Evolutionary conservation across 2,888 invertebrate genomes (phyloP), one percentile per base, ranked within the genome.

Genomic region (Thymelicus sylvestris): DNA sequence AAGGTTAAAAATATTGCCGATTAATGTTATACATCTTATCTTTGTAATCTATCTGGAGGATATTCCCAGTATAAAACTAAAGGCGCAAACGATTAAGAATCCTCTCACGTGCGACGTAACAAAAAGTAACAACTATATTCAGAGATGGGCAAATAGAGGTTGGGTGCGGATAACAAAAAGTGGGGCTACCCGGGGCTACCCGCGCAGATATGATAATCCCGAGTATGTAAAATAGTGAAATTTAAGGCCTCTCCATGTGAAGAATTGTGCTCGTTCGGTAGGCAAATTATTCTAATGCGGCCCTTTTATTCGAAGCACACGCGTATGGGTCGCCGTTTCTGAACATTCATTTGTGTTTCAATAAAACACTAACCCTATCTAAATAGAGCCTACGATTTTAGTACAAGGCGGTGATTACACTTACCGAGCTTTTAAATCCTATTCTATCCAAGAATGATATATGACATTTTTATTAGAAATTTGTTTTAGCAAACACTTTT

Each of bases 91-190:
- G 88, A 90, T 93, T 89, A 88, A 89, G 87, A 93, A 86, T 90
- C 87, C 84, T 79, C 87, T 92, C 93, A 93, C 93, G 93, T 92
- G 86, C 88, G 76, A 80, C 84, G 76, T 83, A 90, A 92, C 93
- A 93, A 93, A 93, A 93, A 93, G 91, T 93, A 86, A 91, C 92
- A 93, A 92, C 92, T 93, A 93, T 93, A 92, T 93, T 91, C 84
- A 87, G 90, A 89, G 90, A 89, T 88, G 87, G 86, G 78, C 88
- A 89, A 90, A 91, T 91, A 89, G 90, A 91, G 91, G 91, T 85
- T 85, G 92, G 91, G 90, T 88, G 84, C 86, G 88, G 88, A 85
- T 86, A 90, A 85, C 92, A 93, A 93, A 93, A 93, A 93, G 87
- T 87, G 84, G 87, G 91, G 80, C 83, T 80, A 73, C 76, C 75